phyloP scores from a whole-genome alignment of 2,797 vertebrate species.

The Microctenopoma stevenorrisi region DNA sequence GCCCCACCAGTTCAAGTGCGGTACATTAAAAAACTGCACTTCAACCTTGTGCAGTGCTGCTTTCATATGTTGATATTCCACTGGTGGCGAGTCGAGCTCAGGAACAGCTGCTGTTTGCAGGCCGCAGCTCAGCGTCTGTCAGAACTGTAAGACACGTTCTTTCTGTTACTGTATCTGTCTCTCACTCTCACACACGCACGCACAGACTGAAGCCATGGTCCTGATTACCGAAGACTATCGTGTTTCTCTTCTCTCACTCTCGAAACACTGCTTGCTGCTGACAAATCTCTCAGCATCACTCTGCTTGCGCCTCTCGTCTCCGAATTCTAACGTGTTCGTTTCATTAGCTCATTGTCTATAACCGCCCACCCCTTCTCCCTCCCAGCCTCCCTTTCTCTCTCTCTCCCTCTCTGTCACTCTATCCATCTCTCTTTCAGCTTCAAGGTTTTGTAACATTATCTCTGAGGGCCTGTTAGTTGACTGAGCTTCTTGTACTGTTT shows the following conservation, averaged over 20 bases:
- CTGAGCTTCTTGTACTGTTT: no score
- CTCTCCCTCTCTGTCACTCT: background rate
- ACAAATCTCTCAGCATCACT: slow-evolving; percentile 41
- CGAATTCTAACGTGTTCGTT: slow-evolving; percentile 30
- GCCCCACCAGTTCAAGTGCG: slow-evolving; percentile 20
- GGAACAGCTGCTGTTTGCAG: slow-evolving; percentile 52
- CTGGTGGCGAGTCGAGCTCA: slow-evolving; percentile 25
- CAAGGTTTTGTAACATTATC: slow-evolving; percentile 53
- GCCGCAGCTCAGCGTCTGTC: slow-evolving; percentile 39
- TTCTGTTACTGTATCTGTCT: slow-evolving; percentile 26
- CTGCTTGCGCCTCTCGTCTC: slow-evolving; percentile 24
- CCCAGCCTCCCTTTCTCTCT: slow-evolving; percentile 4
- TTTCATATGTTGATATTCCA: background rate
- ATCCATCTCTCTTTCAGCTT: slow-evolving; percentile 30
- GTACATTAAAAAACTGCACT: slow-evolving; percentile 2
- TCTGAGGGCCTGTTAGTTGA: slow-evolving; percentile 44
- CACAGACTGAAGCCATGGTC: slow-evolving; percentile 16
- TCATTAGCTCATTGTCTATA: slow-evolving; percentile 40
- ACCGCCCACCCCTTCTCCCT: slow-evolving; percentile 15
- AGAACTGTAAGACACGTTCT: slow-evolving; percentile 29
- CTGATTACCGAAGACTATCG: slow-evolving; percentile 48
- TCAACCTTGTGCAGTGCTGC: background rate
- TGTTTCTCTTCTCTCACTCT: slow-evolving; percentile 40
- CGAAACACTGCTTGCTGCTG: slow-evolving; percentile 40
- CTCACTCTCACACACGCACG: background rate